Conservation (phyloP, 2,797 vertebrate genomes). For the Anas georgica region DNA sequence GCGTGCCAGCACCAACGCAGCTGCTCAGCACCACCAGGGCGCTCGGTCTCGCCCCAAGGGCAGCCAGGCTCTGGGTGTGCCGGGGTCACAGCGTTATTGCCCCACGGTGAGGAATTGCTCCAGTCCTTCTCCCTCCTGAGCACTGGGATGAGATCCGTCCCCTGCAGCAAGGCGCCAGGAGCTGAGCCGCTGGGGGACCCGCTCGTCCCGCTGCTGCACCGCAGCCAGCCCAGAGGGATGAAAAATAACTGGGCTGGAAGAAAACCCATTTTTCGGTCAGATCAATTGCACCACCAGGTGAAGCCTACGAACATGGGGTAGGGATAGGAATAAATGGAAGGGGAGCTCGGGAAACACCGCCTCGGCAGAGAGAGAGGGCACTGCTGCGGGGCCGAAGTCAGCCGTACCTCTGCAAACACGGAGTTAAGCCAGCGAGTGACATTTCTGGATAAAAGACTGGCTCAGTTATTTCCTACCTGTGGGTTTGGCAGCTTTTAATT, state of each 20-base stretch:
- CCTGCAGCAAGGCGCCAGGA: neutral
- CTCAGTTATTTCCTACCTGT: neutral
- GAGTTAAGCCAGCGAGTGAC: neutral
- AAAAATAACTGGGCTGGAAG: neutral
- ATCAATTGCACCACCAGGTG: neutral
- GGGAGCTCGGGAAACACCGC: neutral
- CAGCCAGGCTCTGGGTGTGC: too few species aligned
- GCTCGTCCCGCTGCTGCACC: neutral
- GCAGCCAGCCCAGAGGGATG: neutral
- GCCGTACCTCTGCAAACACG: neutral
- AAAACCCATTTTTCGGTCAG: neutral
- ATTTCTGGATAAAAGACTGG: neutral
- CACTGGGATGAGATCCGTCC: neutral
- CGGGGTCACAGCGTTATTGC: too few species aligned
- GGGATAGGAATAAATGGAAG: neutral
- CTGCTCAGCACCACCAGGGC: neutral
- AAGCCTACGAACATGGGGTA: rapidly evolving
- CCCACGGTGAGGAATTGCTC: too few species aligned
- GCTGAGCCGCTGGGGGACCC: too few species aligned
- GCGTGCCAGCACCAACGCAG: neutral
- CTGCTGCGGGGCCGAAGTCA: rapidly evolving
- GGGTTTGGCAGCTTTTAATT: neutral
- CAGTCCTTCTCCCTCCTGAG: too few species aligned
- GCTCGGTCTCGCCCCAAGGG: too few species aligned
- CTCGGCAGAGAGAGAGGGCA: neutral